phyloP scores from a whole-genome alignment of 1,140 invertebrate genomes.

The Eupristina koningsbergeri region DNA sequence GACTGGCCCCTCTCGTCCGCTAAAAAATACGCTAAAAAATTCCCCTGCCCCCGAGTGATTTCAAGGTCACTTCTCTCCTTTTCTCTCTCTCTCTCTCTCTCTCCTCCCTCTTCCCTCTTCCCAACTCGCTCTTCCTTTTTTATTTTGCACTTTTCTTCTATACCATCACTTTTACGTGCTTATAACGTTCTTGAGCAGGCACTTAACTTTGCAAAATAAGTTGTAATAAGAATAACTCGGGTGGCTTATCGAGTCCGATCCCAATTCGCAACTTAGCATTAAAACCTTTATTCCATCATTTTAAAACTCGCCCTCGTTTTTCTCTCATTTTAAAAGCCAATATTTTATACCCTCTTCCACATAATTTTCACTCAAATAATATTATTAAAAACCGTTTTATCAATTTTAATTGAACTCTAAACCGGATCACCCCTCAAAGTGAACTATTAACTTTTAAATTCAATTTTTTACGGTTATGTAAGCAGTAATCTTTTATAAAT shows the following conservation, averaged over 20 bases:
- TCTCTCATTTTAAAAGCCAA: no score
- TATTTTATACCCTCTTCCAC: not conserved
- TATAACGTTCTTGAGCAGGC: not conserved
- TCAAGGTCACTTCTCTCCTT: constrained; percentile 23
- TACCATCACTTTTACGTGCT: not conserved
- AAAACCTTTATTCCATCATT: not conserved
- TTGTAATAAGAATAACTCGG: not conserved
- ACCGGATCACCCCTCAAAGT: not conserved
- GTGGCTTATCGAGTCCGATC: not conserved
- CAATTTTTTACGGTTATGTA: no score
- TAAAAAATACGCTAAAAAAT: not conserved
- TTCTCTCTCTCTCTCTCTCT: not conserved
- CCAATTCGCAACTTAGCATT: not conserved
- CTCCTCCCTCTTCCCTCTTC: no score
- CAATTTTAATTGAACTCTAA: not conserved
- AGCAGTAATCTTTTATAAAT: no score
- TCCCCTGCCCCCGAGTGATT: constrained; percentile 13
- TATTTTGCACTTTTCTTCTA: not conserved
- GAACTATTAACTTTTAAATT: no score
- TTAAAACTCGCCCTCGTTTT: not conserved
- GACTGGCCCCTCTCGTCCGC: not conserved
- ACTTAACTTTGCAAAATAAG: constrained; percentile 2
- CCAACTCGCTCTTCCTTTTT: not conserved
- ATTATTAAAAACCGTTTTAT: not conserved
- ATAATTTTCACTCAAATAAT: not conserved